Conservation (phyloP, 2,797 vertebrate species). For the Enteromius unitaeniatus region DNA sequence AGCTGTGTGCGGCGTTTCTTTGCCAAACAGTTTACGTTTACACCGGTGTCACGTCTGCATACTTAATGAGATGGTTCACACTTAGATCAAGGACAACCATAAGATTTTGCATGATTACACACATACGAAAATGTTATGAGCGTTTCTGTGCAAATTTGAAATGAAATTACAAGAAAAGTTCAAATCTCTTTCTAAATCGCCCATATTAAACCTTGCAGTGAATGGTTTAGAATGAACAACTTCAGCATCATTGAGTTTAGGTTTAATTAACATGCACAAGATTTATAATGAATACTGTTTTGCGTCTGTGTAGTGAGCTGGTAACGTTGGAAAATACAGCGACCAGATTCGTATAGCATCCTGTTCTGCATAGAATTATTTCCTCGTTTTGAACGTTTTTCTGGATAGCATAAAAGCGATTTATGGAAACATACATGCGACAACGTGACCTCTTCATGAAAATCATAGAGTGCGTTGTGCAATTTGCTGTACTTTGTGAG, state of each 20-base stretch:
- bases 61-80: background rate
- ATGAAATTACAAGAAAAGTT: background rate
- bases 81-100: background rate
- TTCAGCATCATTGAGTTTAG: background rate
- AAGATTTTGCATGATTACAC: background rate
- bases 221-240: background rate
- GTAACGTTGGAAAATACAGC: background rate
- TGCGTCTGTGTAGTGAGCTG: background rate
- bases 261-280: background rate
- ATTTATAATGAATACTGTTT: background rate
- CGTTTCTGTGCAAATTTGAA: background rate
- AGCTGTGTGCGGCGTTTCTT: background rate
- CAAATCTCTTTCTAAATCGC: background rate
- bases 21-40: background rate
- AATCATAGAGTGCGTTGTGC: background rate
- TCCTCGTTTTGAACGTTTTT: background rate
- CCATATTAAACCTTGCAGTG: background rate
- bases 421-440: background rate
- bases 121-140: background rate
- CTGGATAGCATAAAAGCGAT: background rate
- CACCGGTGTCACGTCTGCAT: background rate
- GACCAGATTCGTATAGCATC: background rate
- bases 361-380: too few species aligned
- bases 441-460: background rate
- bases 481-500: constrained; percentile 3